Evolutionary conservation across 2,797 vertebrate species (phyloP).

Genomic region (Cygnus olor): DNA sequence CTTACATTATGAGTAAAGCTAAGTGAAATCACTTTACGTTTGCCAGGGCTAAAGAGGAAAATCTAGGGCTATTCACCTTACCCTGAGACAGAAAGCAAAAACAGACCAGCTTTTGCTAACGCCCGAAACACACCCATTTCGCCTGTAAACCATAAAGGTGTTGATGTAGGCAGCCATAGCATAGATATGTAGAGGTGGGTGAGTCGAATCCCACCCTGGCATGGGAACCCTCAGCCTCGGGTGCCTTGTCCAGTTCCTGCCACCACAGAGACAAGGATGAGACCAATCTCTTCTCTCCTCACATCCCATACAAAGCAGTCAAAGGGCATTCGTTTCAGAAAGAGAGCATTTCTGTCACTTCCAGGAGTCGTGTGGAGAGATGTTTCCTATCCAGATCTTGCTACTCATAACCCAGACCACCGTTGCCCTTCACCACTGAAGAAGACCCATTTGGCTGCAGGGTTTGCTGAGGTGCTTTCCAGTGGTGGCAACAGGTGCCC

Average conservation of each 20-base stretch:
- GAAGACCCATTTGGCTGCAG: background rate
- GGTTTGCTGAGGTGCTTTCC: background rate
- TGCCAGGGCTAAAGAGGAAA: background rate
- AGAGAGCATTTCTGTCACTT: background rate
- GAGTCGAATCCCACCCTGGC: background rate
- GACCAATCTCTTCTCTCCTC: background rate
- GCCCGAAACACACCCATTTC: conserved; percentile 10
- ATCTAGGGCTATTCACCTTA: background rate
- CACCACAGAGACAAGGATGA: background rate
- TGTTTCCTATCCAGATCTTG: background rate
- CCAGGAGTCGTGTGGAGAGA: background rate
- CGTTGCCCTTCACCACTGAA: background rate
- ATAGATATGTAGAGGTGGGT: background rate
- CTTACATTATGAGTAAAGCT: background rate
- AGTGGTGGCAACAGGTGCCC: background rate
- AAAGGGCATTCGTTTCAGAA: background rate
- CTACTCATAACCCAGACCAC: background rate
- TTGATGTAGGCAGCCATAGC: background rate
- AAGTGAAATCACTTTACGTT: background rate
- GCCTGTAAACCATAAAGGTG: background rate
- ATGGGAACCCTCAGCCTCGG: background rate
- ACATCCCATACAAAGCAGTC: background rate
- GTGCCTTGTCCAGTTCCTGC: background rate
- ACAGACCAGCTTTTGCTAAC: background rate
- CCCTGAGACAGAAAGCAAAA: conserved; percentile 16